These are phyloP conservation scores for Dolichallabes microphthalmus DNA, from an alignment of 2,113 vertebrate species.

Conservation along the genomic window DNA sequence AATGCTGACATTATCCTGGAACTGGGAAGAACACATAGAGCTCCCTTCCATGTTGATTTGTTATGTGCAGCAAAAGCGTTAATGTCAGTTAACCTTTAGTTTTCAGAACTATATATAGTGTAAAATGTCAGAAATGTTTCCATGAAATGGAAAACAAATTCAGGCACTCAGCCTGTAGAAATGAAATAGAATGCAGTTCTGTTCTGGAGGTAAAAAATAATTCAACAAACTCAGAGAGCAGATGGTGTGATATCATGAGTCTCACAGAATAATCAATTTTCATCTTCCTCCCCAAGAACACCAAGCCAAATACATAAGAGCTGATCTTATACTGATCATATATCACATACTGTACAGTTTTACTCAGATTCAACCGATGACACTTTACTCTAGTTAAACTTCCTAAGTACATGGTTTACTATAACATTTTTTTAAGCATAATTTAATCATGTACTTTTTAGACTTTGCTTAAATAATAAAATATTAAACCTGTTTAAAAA, in stretches of 20 bases:
- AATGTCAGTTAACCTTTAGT: not conserved
- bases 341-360: not conserved
- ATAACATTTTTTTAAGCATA: no score
- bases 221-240: not conserved
- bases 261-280: not conserved
- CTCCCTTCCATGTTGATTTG: not conserved
- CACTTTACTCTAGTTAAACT: not conserved
- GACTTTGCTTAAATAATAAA: no score
- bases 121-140: not conserved
- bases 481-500: not conserved
- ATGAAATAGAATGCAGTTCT: not conserved
- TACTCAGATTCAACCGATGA: not conserved
- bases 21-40: not conserved
- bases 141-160: not conserved
- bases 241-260: conserved; percentile 5
- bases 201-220: not conserved
- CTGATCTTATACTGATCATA: not conserved
- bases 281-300: not conserved
- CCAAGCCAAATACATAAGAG: not conserved
- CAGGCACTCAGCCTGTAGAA: not conserved
- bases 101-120: not conserved
- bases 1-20: conserved; percentile 19
- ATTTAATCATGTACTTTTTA: no score
- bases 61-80: not conserved
- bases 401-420: no score